A percentile compares a stretch with the other conserved stretches of the same genome.
Conservation (phyloP, 2,888 invertebrate genomes). For the Orthosia cruda region DNA sequence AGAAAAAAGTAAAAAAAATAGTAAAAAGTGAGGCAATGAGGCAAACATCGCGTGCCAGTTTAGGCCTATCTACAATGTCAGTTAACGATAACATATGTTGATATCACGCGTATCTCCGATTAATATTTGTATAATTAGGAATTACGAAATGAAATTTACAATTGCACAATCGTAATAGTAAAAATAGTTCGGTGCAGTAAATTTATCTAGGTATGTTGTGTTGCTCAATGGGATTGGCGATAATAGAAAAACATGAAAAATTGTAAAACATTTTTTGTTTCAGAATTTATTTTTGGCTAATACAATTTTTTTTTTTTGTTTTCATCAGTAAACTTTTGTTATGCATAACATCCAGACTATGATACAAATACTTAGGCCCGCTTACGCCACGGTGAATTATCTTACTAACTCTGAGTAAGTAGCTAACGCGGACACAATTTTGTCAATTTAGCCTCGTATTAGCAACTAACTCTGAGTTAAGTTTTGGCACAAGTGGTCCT, state of each 20-base stretch:
- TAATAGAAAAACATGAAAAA: neutral
- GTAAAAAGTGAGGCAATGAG: constrained; percentile 34
- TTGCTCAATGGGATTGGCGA: neutral
- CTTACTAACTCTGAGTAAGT: too few relatives aligned
- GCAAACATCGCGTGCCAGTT: constrained; percentile 59
- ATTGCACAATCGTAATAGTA: constrained; percentile 39
- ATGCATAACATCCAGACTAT: too few relatives aligned
- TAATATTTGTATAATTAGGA: constrained; percentile 58
- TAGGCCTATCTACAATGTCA: constrained; percentile 70
- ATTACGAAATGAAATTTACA: constrained; percentile 58
- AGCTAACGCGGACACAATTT: too few relatives aligned
- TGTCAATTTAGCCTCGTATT: too few relatives aligned
- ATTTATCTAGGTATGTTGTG: neutral
- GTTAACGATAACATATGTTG: constrained; percentile 59
- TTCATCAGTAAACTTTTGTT: too few relatives aligned
- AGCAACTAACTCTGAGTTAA: too few relatives aligned
- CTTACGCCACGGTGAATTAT: too few relatives aligned
- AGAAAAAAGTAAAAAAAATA: constrained; percentile 23
- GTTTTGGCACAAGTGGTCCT: too few relatives aligned
- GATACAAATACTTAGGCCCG: too few relatives aligned
- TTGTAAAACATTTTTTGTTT: fast-evolving
- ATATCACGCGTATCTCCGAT: constrained; percentile 60
- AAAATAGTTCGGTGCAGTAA: constrained; percentile 17
- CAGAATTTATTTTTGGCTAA: too few relatives aligned
- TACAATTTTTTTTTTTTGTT: neutral